Conservation (phyloP, 2,797 vertebrate genomes). For the Pagetopsis macropterus region DNA sequence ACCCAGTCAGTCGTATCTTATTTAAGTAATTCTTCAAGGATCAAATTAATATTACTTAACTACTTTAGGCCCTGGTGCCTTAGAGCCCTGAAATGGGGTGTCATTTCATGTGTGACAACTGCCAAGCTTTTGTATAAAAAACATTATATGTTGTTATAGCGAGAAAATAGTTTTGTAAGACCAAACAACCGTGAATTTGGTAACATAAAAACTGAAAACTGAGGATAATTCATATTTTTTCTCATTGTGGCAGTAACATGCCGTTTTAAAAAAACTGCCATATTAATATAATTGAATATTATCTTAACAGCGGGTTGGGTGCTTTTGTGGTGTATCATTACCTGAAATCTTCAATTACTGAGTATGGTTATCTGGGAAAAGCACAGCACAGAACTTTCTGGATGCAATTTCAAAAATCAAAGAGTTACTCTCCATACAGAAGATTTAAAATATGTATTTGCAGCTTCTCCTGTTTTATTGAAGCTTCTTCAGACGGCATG, state of each 20-base stretch:
- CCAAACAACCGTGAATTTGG: background rate
- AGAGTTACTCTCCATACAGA: background rate
- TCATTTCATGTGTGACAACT: background rate
- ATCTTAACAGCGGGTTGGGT: background rate
- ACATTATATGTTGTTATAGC: background rate
- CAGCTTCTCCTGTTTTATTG: background rate
- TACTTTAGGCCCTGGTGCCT: background rate
- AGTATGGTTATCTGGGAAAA: background rate
- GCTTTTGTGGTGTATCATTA: background rate
- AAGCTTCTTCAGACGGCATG: background rate
- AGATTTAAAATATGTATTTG: background rate
- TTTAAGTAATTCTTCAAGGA: background rate
- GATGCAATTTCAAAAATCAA: background rate
- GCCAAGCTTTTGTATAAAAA: background rate
- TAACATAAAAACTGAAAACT: background rate
- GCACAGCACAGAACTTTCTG: background rate
- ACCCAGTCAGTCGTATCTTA: background rate
- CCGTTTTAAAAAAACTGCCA: background rate
- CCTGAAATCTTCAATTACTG: background rate
- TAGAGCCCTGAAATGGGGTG: background rate
- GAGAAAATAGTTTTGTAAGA: background rate
- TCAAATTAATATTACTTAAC: background rate
- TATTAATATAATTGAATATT: background rate
- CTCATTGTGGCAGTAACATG: background rate
- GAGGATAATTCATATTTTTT: background rate